A percentile compares a stretch with the other conserved stretches of the same genome.
Conservation (phyloP, 1,140 invertebrate species). For the Drosophila micromelanica region DNA sequence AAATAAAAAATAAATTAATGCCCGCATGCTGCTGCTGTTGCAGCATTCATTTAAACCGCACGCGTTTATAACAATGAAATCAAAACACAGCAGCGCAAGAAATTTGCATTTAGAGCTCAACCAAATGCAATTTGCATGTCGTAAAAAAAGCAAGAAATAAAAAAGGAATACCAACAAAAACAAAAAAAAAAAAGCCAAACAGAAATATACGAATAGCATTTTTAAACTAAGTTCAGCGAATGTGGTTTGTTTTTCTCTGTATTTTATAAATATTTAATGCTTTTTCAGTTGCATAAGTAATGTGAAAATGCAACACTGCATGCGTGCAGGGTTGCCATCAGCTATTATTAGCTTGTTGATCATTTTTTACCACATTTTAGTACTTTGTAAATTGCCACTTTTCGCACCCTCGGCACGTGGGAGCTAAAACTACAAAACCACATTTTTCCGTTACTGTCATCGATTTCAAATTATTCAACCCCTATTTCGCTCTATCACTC, state of each 20-base stretch:
- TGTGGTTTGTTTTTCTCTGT: conserved; percentile 23
- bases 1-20: conserved; percentile 22
- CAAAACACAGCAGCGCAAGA: conserved; percentile 56
- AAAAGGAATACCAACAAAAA: conserved; percentile 11
- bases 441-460: neutral
- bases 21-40: conserved; percentile 29
- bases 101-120: conserved; percentile 79
- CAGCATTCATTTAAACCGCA: conserved; percentile 52
- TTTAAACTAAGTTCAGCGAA: conserved; percentile 20
- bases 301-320: conserved; percentile 44
- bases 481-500: no score
- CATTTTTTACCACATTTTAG: neutral
- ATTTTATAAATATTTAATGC: conserved; percentile 73
- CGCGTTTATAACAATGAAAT: conserved; percentile 77
- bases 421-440: neutral
- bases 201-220: conserved; percentile 37
- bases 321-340: conserved; percentile 37
- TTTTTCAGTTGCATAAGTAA: conserved; percentile 30
- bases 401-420: neutral
- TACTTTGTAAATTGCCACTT: neutral
- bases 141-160: conserved; percentile 25
- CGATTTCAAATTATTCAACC: conserved; percentile 1
- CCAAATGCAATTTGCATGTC: conserved; percentile 74
- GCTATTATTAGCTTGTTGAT: neutral
- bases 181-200: conserved; percentile 3